A percentile compares a stretch with the other conserved stretches of the same genome.
Evolutionary conservation across 2,888 invertebrate species (phyloP).

Genomic region (Ctena decussata): DNA sequence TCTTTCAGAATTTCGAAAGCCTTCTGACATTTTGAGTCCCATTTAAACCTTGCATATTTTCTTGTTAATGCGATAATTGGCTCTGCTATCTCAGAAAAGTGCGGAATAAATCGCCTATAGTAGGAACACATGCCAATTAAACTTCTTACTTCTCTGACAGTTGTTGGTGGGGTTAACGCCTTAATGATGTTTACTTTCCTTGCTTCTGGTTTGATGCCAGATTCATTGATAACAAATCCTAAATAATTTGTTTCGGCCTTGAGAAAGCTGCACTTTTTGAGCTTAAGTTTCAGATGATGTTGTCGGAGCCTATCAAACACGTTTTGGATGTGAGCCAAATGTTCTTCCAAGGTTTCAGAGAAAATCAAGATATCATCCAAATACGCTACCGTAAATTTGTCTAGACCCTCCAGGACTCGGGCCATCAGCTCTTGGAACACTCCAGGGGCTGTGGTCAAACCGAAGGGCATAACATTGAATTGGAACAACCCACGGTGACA

Average conservation of each 20-base stretch:
- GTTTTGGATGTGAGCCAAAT: constrained; percentile 36
- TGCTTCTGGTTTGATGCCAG: constrained; percentile 39
- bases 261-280: constrained; percentile 46
- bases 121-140: constrained; percentile 26
- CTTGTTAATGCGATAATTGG: constrained; percentile 27
- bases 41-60: constrained; percentile 19
- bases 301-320: constrained; percentile 46
- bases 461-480: constrained; percentile 48
- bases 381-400: constrained; percentile 46
- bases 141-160: constrained; percentile 20
- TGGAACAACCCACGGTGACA: constrained; percentile 31
- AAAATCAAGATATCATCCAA: constrained; percentile 63
- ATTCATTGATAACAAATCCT: constrained; percentile 33
- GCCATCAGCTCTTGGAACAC: constrained; percentile 41
- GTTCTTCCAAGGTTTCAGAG: constrained; percentile 45
- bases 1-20: constrained; percentile 24
- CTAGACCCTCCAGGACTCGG: constrained; percentile 40
- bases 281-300: constrained; percentile 34
- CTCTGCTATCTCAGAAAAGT: constrained; percentile 43
- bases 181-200: constrained; percentile 34
- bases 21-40: constrained; percentile 6
- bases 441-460: constrained; percentile 38
- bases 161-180: constrained; percentile 33
- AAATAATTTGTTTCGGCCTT: constrained; percentile 45
- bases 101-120: constrained; percentile 42